Percentiles rank a stretch among this genome's conserved stretches.
phyloP scores from a whole-genome alignment of 2,797 vertebrate genomes.

The Tragelaphus oryx region DNA sequence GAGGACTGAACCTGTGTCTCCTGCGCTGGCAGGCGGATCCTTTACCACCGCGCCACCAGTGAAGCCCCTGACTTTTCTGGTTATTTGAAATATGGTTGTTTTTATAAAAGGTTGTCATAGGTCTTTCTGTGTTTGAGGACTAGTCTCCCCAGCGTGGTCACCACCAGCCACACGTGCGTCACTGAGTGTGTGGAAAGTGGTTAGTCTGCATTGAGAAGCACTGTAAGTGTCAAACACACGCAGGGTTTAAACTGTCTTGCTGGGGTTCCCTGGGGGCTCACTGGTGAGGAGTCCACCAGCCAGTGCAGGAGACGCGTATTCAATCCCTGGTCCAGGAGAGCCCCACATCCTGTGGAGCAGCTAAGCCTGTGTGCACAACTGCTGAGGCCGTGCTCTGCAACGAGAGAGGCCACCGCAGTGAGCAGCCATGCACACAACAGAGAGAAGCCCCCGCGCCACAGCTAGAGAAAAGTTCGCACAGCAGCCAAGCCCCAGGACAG shows the following conservation, averaged over 20 bases:
- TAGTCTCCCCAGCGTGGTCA: background rate
- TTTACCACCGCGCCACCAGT: background rate
- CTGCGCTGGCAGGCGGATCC: background rate
- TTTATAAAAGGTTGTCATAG: background rate
- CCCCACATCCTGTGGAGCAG: background rate
- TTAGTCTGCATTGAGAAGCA: background rate
- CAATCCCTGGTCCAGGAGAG: background rate
- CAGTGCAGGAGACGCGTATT: background rate
- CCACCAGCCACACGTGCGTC: background rate
- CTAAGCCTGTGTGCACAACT: background rate
- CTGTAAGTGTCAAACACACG: background rate
- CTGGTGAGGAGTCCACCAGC: background rate
- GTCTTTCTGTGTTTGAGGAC: background rate
- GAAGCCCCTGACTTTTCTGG: background rate
- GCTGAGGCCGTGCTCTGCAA: background rate
- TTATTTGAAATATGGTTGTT: background rate
- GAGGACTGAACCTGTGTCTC: background rate
- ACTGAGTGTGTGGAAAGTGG: background rate
- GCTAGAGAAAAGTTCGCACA: background rate
- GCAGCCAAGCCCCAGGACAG: background rate
- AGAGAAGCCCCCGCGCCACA: background rate
- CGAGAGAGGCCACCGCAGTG: background rate
- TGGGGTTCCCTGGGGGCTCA: background rate
- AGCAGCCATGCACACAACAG: rapidly evolving
- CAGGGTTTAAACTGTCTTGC: background rate